phyloP scores from a whole-genome alignment of 1,140 invertebrate genomes.

The Megalonaias nervosa region DNA sequence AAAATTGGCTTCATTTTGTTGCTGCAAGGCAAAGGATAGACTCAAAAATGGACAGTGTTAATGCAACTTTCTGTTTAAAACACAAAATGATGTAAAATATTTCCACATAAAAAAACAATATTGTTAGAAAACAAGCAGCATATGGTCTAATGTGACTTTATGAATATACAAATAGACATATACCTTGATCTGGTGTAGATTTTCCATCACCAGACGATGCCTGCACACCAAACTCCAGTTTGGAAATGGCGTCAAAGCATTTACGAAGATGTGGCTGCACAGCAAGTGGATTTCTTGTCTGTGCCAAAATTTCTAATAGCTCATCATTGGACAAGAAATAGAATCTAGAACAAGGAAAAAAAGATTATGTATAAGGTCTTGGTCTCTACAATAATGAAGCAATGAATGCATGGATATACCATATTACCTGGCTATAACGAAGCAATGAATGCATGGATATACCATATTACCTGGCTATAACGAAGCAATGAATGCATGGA shows the following conservation, averaged over 20 bases:
- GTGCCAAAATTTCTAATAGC: slow-evolving; percentile 71
- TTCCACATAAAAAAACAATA: no score
- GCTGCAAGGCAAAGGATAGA: no score
- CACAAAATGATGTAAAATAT: no score
- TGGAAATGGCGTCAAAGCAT: slow-evolving; percentile 85
- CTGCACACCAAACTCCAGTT: slow-evolving; percentile 82
- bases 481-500: no score
- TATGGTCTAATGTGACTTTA: not conserved
- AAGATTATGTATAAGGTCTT: not conserved
- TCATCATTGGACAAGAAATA: slow-evolving; percentile 74
- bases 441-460: no score
- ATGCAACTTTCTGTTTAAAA: no score
- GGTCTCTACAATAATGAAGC: not conserved
- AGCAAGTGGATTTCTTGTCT: slow-evolving; percentile 87
- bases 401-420: not conserved
- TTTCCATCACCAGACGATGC: slow-evolving; percentile 49
- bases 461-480: no score
- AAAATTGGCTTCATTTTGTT: no score
- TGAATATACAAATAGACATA: not conserved
- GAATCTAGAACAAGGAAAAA: slow-evolving; percentile 57
- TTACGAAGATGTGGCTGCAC: slow-evolving; percentile 91
- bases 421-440: no score
- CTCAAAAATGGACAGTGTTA: no score
- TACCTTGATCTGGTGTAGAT: slow-evolving; percentile 50
- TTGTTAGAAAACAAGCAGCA: no score